Evolutionary conservation across 2,888 invertebrate species (phyloP).

Genomic region (Eurois occulta): DNA sequence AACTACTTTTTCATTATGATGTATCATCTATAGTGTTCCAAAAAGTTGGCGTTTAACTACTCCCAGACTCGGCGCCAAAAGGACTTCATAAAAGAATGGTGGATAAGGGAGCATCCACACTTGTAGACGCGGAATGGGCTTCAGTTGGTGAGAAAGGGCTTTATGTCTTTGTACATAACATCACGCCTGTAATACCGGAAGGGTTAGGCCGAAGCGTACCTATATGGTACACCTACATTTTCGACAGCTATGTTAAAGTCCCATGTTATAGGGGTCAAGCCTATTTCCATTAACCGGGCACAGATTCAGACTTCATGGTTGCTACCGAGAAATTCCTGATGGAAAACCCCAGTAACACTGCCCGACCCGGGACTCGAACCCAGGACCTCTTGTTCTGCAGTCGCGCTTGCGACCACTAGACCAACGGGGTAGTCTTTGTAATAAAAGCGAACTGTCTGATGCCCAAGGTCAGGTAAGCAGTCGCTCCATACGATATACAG

Average conservation of each 20-base stretch:
- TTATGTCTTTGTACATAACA: not conserved
- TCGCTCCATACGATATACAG: too few relatives aligned
- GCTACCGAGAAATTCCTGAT: too few relatives aligned
- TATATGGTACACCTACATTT: not conserved
- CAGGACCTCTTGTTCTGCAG: too few relatives aligned
- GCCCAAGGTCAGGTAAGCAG: too few relatives aligned
- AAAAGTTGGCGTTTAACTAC: constrained; percentile 50
- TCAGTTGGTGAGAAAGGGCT: not conserved
- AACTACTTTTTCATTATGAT: constrained; percentile 57
- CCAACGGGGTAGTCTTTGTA: too few relatives aligned
- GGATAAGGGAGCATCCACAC: not conserved
- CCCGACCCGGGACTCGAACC: too few relatives aligned
- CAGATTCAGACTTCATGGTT: not conserved
- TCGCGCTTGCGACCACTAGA: too few relatives aligned
- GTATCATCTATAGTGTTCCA: constrained; percentile 37
- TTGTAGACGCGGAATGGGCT: not conserved
- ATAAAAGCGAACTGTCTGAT: too few relatives aligned
- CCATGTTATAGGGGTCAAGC: not conserved
- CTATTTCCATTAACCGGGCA: not conserved
- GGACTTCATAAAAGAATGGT: constrained; percentile 48
- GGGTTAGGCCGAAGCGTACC: not conserved
- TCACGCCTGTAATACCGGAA: not conserved
- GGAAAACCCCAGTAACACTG: too few relatives aligned
- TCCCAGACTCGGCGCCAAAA: constrained; percentile 52
- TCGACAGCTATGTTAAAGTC: not conserved